phyloP scores from a whole-genome alignment of 2,113 vertebrate genomes.

The Uropsilus gracilis region DNA sequence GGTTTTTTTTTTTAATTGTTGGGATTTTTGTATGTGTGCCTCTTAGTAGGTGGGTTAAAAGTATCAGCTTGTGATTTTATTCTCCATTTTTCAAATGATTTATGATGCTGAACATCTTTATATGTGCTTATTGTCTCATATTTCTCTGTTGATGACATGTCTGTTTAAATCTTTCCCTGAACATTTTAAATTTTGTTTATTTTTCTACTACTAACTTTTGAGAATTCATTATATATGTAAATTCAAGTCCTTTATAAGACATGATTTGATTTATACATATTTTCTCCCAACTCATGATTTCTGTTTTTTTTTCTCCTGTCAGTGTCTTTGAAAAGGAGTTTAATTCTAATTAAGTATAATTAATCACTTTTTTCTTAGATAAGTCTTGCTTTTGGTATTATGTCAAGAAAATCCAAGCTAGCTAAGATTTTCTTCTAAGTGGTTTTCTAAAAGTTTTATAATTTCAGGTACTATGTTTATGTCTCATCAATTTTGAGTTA shows the following conservation, averaged over 20 bases:
- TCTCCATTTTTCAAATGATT: background rate
- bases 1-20: background rate
- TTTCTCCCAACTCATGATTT: background rate
- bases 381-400: background rate
- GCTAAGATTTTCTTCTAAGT: background rate
- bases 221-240: background rate
- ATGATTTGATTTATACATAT: background rate
- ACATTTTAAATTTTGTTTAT: background rate
- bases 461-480: background rate
- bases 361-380: background rate
- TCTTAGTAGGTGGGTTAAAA: background rate
- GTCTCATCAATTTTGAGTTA: background rate
- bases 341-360: background rate
- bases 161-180: background rate
- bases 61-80: background rate
- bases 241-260: background rate
- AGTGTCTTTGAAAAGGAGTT: background rate
- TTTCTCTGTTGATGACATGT: background rate
- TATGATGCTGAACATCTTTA: background rate
- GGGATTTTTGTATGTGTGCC: background rate
- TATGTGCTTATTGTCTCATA: background rate
- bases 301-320: background rate
- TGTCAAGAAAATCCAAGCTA: conserved; percentile 18
- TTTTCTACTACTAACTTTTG: background rate
- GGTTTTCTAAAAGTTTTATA: background rate